Percentiles rank a stretch among this genome's conserved stretches.
phyloP scores from a whole-genome alignment of 2,888 invertebrate genomes.

The Leucozona laternaria region DNA sequence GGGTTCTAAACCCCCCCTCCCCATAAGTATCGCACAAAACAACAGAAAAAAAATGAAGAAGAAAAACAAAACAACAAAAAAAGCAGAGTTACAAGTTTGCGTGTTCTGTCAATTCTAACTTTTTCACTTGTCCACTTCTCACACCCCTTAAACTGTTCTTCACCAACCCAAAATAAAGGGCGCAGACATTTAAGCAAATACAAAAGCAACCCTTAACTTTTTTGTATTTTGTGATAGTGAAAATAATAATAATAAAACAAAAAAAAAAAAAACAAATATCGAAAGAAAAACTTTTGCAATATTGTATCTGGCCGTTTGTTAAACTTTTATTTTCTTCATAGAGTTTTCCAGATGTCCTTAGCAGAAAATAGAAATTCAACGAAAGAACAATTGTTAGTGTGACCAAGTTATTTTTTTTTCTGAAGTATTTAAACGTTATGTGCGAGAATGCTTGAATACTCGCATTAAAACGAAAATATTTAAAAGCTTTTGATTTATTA shows the following conservation, averaged over 20 bases:
- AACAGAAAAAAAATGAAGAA: neutral
- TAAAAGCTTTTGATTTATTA: no score
- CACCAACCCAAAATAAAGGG: slow-evolving; percentile 23
- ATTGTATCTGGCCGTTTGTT: slow-evolving; percentile 62
- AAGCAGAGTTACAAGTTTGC: slow-evolving; percentile 69
- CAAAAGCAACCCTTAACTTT: slow-evolving; percentile 72
- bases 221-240: slow-evolving; percentile 10
- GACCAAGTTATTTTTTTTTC: slow-evolving; percentile 3
- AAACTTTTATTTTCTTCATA: slow-evolving; percentile 25
- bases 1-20: neutral
- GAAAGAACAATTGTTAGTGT: slow-evolving; percentile 4
- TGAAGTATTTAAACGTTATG: no score
- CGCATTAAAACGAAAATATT: no score
- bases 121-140: slow-evolving; percentile 68
- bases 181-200: slow-evolving; percentile 70
- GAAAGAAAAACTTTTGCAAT: slow-evolving; percentile 70
- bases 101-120: slow-evolving; percentile 75
- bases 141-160: slow-evolving; percentile 9
- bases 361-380: slow-evolving; percentile 21
- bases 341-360: slow-evolving; percentile 43
- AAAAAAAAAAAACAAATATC: slow-evolving; percentile 28
- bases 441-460: no score
- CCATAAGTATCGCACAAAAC: neutral
- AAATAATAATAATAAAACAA: slow-evolving; percentile 14
- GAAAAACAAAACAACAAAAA: slow-evolving; percentile 18